Evolutionary conservation across 2,888 invertebrate genomes (phyloP), one percentile per base, ranked within the genome.

Genomic region (Athripsodes cinereus): DNA sequence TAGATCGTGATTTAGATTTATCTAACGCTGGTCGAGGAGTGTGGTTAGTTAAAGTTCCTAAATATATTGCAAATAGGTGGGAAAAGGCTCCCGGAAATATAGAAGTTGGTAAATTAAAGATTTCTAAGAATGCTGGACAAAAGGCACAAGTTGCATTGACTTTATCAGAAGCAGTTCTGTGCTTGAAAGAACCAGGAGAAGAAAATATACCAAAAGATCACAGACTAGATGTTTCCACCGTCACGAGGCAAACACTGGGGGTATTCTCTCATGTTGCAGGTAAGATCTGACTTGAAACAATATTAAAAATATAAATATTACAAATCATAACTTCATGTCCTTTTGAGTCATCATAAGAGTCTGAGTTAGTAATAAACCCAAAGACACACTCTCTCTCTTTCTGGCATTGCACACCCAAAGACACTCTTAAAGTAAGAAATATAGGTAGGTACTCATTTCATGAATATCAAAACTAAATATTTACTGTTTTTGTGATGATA

Each of bases 11-110:
- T 72, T 79, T 96, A 63, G 96, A 96, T 77, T 79, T 94, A 54
- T 88, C 90, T 18, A 92, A 94, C 71, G 89, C 92, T 18, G 88
- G 88, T 18, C 82, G 96, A 67, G 96, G 96, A 60, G 93, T 97
- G 11, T 97, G 97, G 97, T 81, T 97, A 6, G 97, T 97, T 0
- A 97, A 97, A 77, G 89, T 90, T 10, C 97, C 97, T 1, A 97
- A 97, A 76, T 97, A 97, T 72, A 88, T 97, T 66, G 92, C 96
- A 3, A 92, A 91, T 67, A 88, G 90, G 78, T 97, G 97, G 97
- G 91, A 93, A 70, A 92, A 91, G 71, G 87, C 92, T 8, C 85
- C 89, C n/a, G 90, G 91, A 47, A 90, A 90, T 69, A 86, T 92
- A 68, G 95, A 96, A 79, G 96, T 96, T 48, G 97, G 96, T 13